Percentiles rank a stretch among this genome's conserved stretches.
phyloP scores from a whole-genome alignment of 2,113 vertebrate genomes.

The Leucopsar rothschildi region DNA sequence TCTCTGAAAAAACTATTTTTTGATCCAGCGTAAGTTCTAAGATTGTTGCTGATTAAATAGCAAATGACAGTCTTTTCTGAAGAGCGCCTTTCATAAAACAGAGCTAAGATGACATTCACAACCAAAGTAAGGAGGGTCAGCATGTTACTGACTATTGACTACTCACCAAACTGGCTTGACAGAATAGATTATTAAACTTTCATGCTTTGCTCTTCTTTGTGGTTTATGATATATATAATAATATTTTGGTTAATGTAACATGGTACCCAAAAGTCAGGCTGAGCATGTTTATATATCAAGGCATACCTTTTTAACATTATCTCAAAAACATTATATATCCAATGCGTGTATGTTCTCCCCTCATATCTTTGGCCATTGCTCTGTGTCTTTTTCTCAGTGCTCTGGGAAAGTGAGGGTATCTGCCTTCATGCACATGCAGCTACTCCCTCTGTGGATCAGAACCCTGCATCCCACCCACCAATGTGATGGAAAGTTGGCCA shows the following conservation, averaged over 20 bases:
- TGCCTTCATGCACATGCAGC: not conserved
- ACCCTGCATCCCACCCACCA: not conserved
- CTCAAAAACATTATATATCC: not conserved
- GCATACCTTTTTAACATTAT: not conserved
- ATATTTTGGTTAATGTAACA: not conserved
- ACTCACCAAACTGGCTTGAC: not conserved
- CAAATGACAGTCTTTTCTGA: not conserved
- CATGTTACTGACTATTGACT: not conserved
- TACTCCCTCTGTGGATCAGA: not conserved
- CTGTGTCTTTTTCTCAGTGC: not conserved
- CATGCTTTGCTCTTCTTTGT: not conserved
- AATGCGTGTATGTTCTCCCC: not conserved
- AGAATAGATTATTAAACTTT: not conserved
- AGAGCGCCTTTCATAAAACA: not conserved
- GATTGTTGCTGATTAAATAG: not conserved
- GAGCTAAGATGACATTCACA: not conserved
- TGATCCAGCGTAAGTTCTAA: not conserved
- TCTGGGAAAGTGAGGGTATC: not conserved
- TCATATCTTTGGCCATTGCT: not conserved
- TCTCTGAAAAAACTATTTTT: not conserved
- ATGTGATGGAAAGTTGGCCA: rapidly evolving
- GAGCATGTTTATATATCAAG: not conserved
- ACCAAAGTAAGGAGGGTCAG: not conserved
- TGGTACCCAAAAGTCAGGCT: not conserved
- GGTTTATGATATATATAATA: not conserved